A percentile compares a stretch with the other conserved stretches of the same genome.
These are phyloP conservation scores for Myotis lucifugus DNA, from an alignment of 2,113 vertebrate species.

Conservation along the genomic window DNA sequence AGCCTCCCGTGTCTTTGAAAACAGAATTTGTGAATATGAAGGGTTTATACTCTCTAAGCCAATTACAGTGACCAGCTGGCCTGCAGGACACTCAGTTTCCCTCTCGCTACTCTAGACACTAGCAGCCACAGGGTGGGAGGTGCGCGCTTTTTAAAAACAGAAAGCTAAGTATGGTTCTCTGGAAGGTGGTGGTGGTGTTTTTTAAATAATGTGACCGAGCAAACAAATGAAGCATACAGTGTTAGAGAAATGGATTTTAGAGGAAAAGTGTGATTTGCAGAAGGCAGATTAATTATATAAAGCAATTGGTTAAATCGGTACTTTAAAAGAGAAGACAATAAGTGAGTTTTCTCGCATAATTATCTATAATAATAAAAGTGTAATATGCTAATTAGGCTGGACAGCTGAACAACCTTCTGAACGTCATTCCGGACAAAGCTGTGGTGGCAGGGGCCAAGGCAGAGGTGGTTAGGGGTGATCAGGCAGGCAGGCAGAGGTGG, in stretches of 20 bases:
- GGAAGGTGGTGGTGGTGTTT: background rate
- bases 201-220: background rate
- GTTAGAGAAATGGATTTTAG: background rate
- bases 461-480: no score
- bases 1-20: constrained; percentile 57
- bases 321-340: background rate
- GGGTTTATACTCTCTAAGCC: constrained; percentile 53
- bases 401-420: no score
- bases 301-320: background rate
- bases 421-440: no score
- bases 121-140: background rate
- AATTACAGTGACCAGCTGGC: background rate
- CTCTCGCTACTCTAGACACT: background rate
- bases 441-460: no score
- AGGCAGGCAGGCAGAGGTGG: no score
- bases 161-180: background rate
- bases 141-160: background rate
- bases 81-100: background rate
- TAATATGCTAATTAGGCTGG: no score
- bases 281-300: background rate
- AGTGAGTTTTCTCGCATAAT: background rate
- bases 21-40: constrained; percentile 58
- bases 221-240: background rate
- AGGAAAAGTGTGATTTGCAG: background rate
- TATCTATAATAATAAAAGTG: background rate